Evolutionary conservation across 2,797 vertebrate species (phyloP).

Genomic region (Enteromius viviparus): DNA sequence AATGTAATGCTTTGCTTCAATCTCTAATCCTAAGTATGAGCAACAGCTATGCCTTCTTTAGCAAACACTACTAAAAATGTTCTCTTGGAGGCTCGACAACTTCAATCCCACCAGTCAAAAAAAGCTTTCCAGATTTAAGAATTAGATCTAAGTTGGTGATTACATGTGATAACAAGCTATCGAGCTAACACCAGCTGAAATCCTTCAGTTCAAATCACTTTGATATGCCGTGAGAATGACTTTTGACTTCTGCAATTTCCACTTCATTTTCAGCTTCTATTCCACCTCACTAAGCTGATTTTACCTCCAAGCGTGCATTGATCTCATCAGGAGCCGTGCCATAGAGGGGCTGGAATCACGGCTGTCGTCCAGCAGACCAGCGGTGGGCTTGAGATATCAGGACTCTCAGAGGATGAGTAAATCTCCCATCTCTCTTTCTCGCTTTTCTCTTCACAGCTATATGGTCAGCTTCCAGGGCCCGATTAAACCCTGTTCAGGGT

Average conservation of each 20-base stretch:
- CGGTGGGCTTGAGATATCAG: slow-evolving; percentile 21
- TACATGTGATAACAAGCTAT: slow-evolving; percentile 39
- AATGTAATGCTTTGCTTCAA: background rate
- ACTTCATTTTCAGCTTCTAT: slow-evolving; percentile 30
- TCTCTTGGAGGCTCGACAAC: background rate
- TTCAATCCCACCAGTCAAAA: slow-evolving; percentile 9
- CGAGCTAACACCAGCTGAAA: slow-evolving; percentile 17
- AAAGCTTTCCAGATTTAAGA: slow-evolving; percentile 23
- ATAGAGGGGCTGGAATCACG: background rate
- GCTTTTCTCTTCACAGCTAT: slow-evolving; percentile 15
- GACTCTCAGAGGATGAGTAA: slow-evolving; percentile 21
- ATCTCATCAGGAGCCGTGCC: slow-evolving; percentile 32
- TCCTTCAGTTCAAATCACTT: slow-evolving; percentile 28
- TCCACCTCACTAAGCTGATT: slow-evolving; percentile 22
- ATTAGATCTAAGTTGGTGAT: slow-evolving; percentile 24
- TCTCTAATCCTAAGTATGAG: slow-evolving; percentile 3
- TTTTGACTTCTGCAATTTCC: slow-evolving; percentile 37
- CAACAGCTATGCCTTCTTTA: slow-evolving; percentile 7
- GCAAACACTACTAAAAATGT: slow-evolving; percentile 8
- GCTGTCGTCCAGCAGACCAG: slow-evolving; percentile 19
- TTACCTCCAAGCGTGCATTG: slow-evolving; percentile 28
- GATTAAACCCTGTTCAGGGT: slow-evolving; percentile 23
- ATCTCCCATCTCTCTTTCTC: slow-evolving; percentile 21
- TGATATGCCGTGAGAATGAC: slow-evolving; percentile 5
- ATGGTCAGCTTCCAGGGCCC: slow-evolving; percentile 14